These are phyloP conservation scores for Epinephelus cyanopodus DNA, from an alignment of 2,113 vertebrate species.

Conservation along the genomic window DNA sequence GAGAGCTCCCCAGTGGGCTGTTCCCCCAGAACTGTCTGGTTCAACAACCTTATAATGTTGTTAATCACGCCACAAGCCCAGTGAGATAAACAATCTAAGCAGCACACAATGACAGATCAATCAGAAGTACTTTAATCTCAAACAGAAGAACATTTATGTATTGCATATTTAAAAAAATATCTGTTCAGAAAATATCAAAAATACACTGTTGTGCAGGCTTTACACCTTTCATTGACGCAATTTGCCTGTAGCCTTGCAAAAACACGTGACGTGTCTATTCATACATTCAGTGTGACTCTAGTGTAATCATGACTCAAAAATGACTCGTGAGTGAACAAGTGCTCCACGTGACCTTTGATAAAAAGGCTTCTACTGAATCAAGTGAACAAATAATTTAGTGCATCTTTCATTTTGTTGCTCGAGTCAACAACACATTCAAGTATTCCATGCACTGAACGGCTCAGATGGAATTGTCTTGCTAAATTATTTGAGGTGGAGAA, in stretches of 20 bases:
- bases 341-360: conserved; percentile 15
- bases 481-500: conserved; percentile 31
- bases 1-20: too few species aligned
- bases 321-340: conserved; percentile 20
- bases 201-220: not conserved
- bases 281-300: not conserved
- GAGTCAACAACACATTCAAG: not conserved
- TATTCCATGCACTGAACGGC: not conserved
- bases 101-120: not conserved
- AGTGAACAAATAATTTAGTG: not conserved
- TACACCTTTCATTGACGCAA: not conserved
- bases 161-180: not conserved
- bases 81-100: not conserved
- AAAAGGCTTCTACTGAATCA: conserved; percentile 2
- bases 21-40: too few species aligned
- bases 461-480: not conserved
- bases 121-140: not conserved
- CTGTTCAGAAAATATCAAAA: not conserved
- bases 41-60: too few species aligned
- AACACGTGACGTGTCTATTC: not conserved
- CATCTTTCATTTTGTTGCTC: not conserved
- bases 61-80: not conserved
- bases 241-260: not conserved
- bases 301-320: conserved; percentile 27
- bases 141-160: not conserved